A percentile compares a stretch with the other conserved stretches of the same genome.
Evolutionary conservation across 2,113 vertebrate genomes (phyloP).

Genomic region (Spea bombifrons): DNA sequence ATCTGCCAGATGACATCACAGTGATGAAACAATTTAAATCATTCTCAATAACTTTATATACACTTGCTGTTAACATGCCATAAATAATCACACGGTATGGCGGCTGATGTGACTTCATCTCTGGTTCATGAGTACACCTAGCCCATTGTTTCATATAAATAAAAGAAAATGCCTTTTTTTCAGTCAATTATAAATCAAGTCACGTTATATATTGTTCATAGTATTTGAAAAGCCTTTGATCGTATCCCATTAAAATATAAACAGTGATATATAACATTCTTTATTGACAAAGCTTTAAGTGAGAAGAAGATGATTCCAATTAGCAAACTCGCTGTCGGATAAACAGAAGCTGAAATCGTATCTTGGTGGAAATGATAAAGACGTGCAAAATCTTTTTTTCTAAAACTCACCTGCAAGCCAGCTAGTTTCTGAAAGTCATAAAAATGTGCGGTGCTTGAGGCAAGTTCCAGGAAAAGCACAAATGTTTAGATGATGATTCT

Average conservation of each 20-base stretch:
- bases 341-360: constrained; percentile 10
- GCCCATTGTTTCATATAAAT: no score
- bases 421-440: constrained; percentile 56
- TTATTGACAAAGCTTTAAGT: not conserved
- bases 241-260: not conserved
- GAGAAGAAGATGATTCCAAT: constrained; percentile 10
- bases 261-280: not conserved
- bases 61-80: no score
- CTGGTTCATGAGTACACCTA: no score
- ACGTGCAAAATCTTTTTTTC: constrained; percentile 57
- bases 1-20: no score
- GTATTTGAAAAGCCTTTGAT: not conserved
- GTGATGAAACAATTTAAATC: no score
- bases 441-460: constrained; percentile 60
- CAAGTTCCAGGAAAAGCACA: constrained; percentile 58
- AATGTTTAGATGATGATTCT: constrained; percentile 59
- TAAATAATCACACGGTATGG: no score
- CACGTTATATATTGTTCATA: no score
- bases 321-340: not conserved
- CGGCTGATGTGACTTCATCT: no score
- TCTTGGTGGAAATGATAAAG: constrained; percentile 41
- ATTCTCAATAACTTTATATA: no score
- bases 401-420: constrained; percentile 55
- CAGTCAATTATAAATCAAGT: no score
- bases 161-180: no score